Evolutionary conservation across 1,140 invertebrate species (phyloP).

Genomic region (Phocides pigmalion): DNA sequence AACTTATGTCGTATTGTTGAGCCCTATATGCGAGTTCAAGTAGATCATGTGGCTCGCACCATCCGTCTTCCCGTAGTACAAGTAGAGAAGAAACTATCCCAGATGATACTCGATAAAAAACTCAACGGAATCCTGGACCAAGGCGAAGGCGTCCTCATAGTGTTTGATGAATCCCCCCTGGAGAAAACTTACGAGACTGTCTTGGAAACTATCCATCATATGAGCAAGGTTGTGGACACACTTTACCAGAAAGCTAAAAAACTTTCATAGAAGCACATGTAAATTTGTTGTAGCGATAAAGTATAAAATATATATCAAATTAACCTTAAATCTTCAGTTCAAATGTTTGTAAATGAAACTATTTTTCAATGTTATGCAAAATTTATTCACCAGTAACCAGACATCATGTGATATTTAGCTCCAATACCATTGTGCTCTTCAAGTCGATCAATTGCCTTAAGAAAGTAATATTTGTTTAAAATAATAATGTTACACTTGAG

Average conservation of each 20-base stretch:
- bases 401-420: conserved; percentile 3
- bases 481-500: conserved; percentile 50
- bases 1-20: conserved; percentile 99
- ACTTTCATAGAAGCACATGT: conserved; percentile 90
- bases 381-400: conserved; percentile 27
- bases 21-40: conserved; percentile 98
- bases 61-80: conserved; percentile 95
- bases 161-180: conserved; percentile 97
- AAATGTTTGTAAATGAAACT: conserved; percentile 69
- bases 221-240: conserved; percentile 99
- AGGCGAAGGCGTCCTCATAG: conserved; percentile 97
- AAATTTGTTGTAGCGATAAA: conserved; percentile 78
- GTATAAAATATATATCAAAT: conserved; percentile 74
- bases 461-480: conserved; percentile 23
- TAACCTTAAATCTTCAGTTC: conserved; percentile 74
- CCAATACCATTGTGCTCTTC: too few relatives aligned
- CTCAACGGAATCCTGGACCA: conserved; percentile 98
- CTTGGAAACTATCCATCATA: conserved; percentile 98
- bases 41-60: conserved; percentile 84
- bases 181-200: conserved; percentile 99
- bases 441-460: conserved; percentile 19
- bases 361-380: conserved; percentile 57
- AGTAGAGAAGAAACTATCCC: conserved; percentile 99
- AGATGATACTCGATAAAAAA: conserved; percentile 99
- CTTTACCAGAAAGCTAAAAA: conserved; percentile 99